Evolutionary conservation across 2,113 vertebrate species (phyloP), one percentile per base, ranked within the genome.

Genomic region (Engraulis encrasicolus): DNA sequence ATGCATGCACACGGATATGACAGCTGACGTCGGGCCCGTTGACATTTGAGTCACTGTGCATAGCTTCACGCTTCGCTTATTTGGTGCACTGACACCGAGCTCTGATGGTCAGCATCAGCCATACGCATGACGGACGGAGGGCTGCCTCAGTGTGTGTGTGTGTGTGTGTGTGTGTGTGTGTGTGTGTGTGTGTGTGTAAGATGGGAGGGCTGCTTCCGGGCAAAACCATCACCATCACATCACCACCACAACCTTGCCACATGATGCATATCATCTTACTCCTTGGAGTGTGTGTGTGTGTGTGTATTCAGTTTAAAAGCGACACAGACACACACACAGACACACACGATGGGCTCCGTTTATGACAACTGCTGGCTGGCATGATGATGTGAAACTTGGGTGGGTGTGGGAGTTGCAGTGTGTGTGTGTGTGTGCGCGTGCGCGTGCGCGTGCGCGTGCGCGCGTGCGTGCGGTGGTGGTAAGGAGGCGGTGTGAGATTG

Each of bases 401-500:
- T 66, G 58, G 5, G 54, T 58, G 54, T 58, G 54, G 19, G 20
- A 6, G 58, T 0, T 6, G 7, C n/a, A 27, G 23, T 27, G 58
- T 61, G 54, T 23, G 54, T 66, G 58, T 66, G 58, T 66, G 58
- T 7, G 23, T 7, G 58, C 15, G 54, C 15, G 50, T 54, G 50
- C 6, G 50, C 6, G 50, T 54, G 50, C 5, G 50, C 14, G 50
- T 17, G 50, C 5, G 50, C 20, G 50, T 52, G 50, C 4, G 50
- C 4, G 50, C 83, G 66, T 20, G 45, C 37, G 54, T 20, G 49
- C 14, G 74, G 27, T 50, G 58, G 18, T 37, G 50, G 79, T n/a
- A 23, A 20, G 34, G 71, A 27, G 78, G 66, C 45, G 61, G 49
- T 48, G 66, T 45, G 77, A 81, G 86, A 83, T 77, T 52, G 50